Conservation (phyloP, 1,140 invertebrate species). For the Diachasmimorpha longicaudata region DNA sequence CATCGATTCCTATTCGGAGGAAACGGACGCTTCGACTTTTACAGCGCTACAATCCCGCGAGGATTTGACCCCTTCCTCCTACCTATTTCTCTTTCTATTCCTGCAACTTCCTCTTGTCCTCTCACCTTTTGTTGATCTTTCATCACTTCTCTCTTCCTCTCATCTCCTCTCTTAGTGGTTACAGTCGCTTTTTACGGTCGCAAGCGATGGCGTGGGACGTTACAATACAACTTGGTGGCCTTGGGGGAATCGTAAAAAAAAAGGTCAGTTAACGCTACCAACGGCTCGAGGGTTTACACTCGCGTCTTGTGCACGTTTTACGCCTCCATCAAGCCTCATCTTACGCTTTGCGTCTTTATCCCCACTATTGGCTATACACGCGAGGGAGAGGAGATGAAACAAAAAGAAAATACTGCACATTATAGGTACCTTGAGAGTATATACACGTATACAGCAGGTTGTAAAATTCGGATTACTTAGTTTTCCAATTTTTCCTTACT, state of each 20-base stretch:
- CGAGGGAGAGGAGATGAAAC: background rate
- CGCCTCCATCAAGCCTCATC: slow-evolving; percentile 8
- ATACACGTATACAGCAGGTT: background rate
- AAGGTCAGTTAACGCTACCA: slow-evolving; percentile 2
- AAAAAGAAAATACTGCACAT: background rate
- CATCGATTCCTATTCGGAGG: background rate
- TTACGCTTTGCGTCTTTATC: background rate
- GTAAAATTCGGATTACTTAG: background rate
- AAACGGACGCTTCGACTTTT: slow-evolving; percentile 6
- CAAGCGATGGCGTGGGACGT: slow-evolving; percentile 8
- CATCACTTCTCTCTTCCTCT: background rate
- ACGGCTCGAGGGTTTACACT: background rate
- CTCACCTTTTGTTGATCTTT: background rate
- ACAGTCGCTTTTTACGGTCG: background rate
- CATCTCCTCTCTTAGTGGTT: background rate
- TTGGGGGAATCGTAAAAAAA: slow-evolving; percentile 5
- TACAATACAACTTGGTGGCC: slow-evolving; percentile 10
- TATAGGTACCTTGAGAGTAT: background rate
- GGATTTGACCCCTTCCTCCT: slow-evolving; percentile 8
- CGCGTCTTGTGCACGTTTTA: slow-evolving; percentile 1
- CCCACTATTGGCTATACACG: background rate
- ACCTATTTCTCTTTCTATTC: background rate
- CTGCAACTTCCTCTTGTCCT: background rate
- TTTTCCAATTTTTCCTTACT: background rate
- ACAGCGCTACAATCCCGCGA: slow-evolving; percentile 10